Base-by-base conservation (phyloP, 2,888 invertebrate genomes). In the Spodoptera exigua region DNA sequence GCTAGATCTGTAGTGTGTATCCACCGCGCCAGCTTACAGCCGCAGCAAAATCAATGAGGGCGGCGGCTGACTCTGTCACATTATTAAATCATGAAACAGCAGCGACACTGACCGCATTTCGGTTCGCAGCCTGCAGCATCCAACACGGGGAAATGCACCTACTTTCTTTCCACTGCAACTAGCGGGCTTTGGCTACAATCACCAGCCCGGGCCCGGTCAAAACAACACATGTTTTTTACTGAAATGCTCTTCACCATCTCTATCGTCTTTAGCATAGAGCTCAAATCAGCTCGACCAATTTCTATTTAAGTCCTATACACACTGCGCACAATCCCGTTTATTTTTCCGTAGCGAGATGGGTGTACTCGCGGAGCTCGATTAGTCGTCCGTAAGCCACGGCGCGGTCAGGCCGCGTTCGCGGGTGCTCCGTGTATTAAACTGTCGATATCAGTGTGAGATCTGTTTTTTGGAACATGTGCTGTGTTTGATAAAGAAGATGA, bases 131-230 rank as follows among this genome's bases (percentile, higher is more conserved):
- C 83, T 85, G 85, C 91, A 92, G 88, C 90, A 89, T 90, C 90
- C 81, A 84, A 80, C 76, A 71, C 74, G 74, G 83, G 87, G 89
- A 91, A 91, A 91, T 88, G 91, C 89, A 84, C 90, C 91, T 90
- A 92, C 92, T 92, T 93, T 91, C 92, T 92, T 92, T 89, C 86
- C 82, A 85, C 86, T 89, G 89, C 91, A 91, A 84, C 89, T 89
- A 89, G 86, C 85, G 70, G 81, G 77, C 80, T 83, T 83, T 80
- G 74, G 74, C 79, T 72, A 84, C 83, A 83, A 82, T 83, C 79
- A 69, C 80, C 70, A 70, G 51, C 53, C 36, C 56, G 17, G 36
- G 53, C 46, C 61, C 54, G 54, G 58, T 59, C 69, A 67, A 79
- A 86, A 77, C 57, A 85, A 72, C 82, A 46, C 80, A 89, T 81